Percentiles rank a stretch among this genome's conserved stretches.
Evolutionary conservation across 2,113 vertebrate genomes (phyloP).

Genomic region (Peromyscus polionotus): DNA sequence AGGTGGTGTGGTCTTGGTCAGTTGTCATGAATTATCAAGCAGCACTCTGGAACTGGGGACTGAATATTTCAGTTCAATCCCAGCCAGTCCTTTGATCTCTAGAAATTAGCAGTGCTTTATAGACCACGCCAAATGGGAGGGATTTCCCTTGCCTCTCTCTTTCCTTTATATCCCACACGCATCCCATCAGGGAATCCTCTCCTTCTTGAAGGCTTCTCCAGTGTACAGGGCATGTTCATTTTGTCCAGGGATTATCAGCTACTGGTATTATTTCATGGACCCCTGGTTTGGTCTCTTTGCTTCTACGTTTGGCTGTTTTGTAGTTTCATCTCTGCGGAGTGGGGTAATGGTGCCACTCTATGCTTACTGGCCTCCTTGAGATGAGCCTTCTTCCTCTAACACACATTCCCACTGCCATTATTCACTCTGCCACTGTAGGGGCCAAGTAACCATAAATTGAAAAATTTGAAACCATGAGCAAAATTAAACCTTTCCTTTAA

Average conservation of each 20-base stretch:
- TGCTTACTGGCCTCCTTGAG: not conserved
- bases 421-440: not conserved
- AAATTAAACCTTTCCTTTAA: not conserved
- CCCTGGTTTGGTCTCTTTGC: not conserved
- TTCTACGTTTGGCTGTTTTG: not conserved
- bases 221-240: not conserved
- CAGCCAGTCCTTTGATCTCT: not conserved
- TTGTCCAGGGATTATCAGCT: not conserved
- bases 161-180: not conserved
- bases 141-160: not conserved
- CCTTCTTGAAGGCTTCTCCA: not conserved
- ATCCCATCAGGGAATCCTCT: not conserved
- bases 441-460: not conserved
- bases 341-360: not conserved
- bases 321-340: not conserved
- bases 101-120: not conserved
- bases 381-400: not conserved
- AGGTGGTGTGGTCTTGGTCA: not conserved
- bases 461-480: not conserved
- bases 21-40: not conserved
- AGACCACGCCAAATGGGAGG: not conserved
- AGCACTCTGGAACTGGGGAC: not conserved
- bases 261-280: not conserved
- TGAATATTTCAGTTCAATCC: not conserved
- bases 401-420: not conserved